phyloP scores from a whole-genome alignment of 2,113 vertebrate genomes.

The Xiphorhynchus elegans region DNA sequence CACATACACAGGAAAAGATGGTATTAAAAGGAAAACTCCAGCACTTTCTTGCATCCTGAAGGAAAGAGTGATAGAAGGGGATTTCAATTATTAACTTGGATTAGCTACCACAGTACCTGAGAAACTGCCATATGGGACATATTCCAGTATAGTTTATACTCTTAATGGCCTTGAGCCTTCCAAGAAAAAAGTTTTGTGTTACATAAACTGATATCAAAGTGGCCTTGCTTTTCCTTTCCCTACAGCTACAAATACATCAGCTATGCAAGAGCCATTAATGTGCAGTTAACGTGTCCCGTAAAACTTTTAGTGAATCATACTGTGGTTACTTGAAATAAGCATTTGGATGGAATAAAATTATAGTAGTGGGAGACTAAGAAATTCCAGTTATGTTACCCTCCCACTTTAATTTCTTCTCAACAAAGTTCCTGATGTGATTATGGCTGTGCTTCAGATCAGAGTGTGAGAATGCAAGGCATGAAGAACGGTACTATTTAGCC shows the following conservation, averaged over 20 bases:
- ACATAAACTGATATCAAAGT: slow-evolving; percentile 46
- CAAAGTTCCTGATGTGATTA: slow-evolving; percentile 33
- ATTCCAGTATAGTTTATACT: slow-evolving; percentile 23
- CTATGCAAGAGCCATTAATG: slow-evolving; percentile 11
- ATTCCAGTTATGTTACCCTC: slow-evolving; percentile 56
- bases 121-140: slow-evolving; percentile 61
- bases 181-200: slow-evolving; percentile 46
- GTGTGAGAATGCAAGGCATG: neutral
- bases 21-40: neutral
- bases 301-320: slow-evolving; percentile 11
- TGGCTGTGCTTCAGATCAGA: slow-evolving; percentile 4
- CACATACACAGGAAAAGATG: neutral
- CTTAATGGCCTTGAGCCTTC: slow-evolving; percentile 35
- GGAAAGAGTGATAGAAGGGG: neutral
- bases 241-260: slow-evolving; percentile 42
- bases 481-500: neutral
- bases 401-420: slow-evolving; percentile 51
- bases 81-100: slow-evolving; percentile 63
- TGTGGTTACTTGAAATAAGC: slow-evolving; percentile 1
- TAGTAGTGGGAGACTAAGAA: slow-evolving; percentile 42
- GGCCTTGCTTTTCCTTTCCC: slow-evolving; percentile 42
- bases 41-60: neutral
- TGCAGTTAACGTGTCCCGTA: slow-evolving; percentile 31
- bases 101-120: slow-evolving; percentile 41
- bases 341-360: slow-evolving; percentile 9